Evolutionary conservation across 2,113 vertebrate genomes (phyloP), one percentile per base, ranked within the genome.

Genomic region (Neolamprologus cancellatus): DNA sequence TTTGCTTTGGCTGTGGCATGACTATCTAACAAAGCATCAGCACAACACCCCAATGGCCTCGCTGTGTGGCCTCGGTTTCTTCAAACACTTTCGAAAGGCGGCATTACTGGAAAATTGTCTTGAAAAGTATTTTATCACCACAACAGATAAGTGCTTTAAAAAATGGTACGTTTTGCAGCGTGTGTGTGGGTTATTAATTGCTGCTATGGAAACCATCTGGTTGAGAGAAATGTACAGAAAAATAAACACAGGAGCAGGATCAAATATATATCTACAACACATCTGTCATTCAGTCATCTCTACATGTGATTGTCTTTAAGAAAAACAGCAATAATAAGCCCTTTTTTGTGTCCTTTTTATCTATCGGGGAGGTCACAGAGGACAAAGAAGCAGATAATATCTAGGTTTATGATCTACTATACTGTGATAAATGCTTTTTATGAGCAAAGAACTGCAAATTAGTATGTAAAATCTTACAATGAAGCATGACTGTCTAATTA

Each of bases 1-100:
- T 83, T 94, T 94, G 94, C 91, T 95, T 93, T 95, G 95, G 54
- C 94, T 96, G 90, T 87, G 84, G n/a, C 8, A 46, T 66, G 53
- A 46, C 83, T 96, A 95, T 94, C 94, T 87, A 71, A 32, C 23
- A 64, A 83, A 89, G 59, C 91, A 95, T 94, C 94, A 91, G 64
- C 80, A 83, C 54, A 82, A 71, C 81, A 61, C 64, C 80, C 53
- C 82, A 85, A 44, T 64, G 23, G 61, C 13, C 92, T 92, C 84
- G 32, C 80, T 95, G 93, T 94, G 94, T 93, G 92, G 94, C 87
- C 87, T 71, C 9, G 5, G 53, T 41, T 88, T 66, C 74, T 78
- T 84, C 48, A 80, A 85, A 85, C 76, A 30, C 23, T 86, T 84
- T 89, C 80, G 34, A 88, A 82, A 78, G 52, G 28, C 55, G 53